Conservation (phyloP, 2,888 invertebrate species). For the Andrena chrysosceles region DNA sequence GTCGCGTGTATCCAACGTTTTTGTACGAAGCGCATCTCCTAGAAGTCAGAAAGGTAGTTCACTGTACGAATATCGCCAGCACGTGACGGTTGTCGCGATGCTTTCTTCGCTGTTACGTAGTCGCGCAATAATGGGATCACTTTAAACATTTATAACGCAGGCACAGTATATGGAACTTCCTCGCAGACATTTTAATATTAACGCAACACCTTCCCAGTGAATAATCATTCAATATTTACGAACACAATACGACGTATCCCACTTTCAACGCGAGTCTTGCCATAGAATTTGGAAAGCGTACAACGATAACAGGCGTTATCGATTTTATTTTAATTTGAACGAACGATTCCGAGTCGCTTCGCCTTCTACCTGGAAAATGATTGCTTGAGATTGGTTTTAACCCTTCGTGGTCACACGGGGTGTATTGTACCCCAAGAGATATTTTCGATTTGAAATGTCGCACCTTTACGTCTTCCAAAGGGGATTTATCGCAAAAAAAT, state of each 20-base stretch:
- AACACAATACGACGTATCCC: not conserved
- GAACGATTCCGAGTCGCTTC: not conserved
- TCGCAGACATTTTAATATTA: not conserved
- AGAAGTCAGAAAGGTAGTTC: conserved; percentile 29
- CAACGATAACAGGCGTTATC: not conserved
- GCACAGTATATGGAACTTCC: not conserved
- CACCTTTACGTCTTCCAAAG: no score
- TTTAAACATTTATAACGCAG: not conserved
- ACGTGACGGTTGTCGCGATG: conserved; percentile 34
- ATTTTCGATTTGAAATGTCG: no score
- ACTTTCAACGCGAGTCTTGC: not conserved
- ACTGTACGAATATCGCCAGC: conserved; percentile 19
- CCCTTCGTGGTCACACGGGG: no score
- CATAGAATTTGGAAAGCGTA: not conserved
- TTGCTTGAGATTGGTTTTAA: not conserved
- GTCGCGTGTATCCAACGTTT: conserved; percentile 56
- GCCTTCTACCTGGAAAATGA: not conserved
- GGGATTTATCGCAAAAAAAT: no score
- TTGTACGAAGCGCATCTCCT: conserved; percentile 32
- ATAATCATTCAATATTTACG: not conserved
- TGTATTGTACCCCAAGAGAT: no score
- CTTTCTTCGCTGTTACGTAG: not conserved
- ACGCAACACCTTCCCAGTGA: not conserved
- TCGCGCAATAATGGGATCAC: conserved; percentile 6
- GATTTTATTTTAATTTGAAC: not conserved